phyloP scores from a whole-genome alignment of 2,888 invertebrate genomes.

The Mythimna pallens region DNA sequence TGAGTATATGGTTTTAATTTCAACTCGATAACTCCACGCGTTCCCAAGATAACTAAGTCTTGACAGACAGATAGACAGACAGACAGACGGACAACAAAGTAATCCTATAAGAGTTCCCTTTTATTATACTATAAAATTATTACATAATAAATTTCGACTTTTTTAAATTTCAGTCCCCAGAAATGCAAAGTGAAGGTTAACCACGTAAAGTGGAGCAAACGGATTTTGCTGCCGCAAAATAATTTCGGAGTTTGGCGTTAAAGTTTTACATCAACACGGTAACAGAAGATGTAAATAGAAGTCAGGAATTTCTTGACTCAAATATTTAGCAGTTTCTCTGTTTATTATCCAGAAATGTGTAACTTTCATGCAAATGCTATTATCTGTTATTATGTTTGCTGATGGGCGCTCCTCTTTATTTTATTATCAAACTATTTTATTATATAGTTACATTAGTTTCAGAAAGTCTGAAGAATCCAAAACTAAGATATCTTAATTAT shows the following conservation, averaged over 20 bases:
- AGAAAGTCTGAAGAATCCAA: background rate
- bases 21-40: too few species aligned
- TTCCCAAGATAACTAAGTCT: too few species aligned
- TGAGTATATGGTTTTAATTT: too few species aligned
- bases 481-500: background rate
- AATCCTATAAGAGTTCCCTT: too few species aligned
- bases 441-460: background rate
- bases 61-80: too few species aligned
- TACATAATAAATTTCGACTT: background rate
- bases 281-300: background rate
- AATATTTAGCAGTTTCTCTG: background rate
- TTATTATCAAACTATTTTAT: too few species aligned
- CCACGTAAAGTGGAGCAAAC: slow-evolving; percentile 4
- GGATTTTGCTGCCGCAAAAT: background rate
- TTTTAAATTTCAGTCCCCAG: background rate
- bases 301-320: background rate
- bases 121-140: background rate
- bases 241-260: background rate
- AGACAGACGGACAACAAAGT: too few species aligned
- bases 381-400: too few species aligned
- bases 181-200: background rate
- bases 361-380: too few species aligned
- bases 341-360: too few species aligned
- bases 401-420: too few species aligned
- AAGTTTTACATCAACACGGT: background rate